Percentiles rank a stretch among this genome's conserved stretches.
Evolutionary conservation across 2,888 invertebrate species (phyloP).

Genomic region (Leucophora obtusa): DNA sequence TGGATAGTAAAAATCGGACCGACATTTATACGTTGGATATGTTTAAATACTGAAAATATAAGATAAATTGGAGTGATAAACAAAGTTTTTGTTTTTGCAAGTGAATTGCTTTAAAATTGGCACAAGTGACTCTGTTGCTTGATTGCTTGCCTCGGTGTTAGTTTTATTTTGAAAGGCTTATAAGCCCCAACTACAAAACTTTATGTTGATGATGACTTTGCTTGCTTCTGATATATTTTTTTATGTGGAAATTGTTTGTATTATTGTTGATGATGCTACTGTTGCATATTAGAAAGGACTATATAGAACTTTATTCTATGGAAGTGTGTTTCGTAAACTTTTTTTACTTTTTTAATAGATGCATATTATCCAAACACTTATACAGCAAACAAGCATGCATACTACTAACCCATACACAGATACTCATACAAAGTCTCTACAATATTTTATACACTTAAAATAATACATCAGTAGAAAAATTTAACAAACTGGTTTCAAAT

Average conservation of each 20-base stretch:
- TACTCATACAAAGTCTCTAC: no score
- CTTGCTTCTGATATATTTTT: background rate
- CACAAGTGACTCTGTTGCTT: constrained; percentile 58
- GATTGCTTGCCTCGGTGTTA: constrained; percentile 12
- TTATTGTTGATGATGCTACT: constrained; percentile 39
- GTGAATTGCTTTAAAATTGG: constrained; percentile 53
- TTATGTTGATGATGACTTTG: constrained; percentile 46
- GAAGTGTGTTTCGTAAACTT: constrained; percentile 14
- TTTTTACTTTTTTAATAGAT: constrained; percentile 27
- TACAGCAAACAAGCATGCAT: constrained; percentile 11
- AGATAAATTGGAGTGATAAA: constrained; percentile 58
- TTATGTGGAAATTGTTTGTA: background rate
- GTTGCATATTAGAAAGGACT: constrained; percentile 39
- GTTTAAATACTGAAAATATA: constrained; percentile 36
- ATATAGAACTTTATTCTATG: constrained; percentile 16
- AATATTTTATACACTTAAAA: no score
- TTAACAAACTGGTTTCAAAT: no score
- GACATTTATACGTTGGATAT: background rate
- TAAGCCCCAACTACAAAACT: constrained; percentile 35
- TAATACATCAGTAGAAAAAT: no score
- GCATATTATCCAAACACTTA: constrained; percentile 31
- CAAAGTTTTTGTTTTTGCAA: constrained; percentile 22
- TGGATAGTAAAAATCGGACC: background rate
- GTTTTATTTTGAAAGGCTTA: constrained; percentile 1
- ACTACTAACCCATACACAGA: background rate